These are phyloP conservation scores for Anser brachyrhynchus DNA, from an alignment of 2,113 vertebrate genomes.

Conservation along the genomic window DNA sequence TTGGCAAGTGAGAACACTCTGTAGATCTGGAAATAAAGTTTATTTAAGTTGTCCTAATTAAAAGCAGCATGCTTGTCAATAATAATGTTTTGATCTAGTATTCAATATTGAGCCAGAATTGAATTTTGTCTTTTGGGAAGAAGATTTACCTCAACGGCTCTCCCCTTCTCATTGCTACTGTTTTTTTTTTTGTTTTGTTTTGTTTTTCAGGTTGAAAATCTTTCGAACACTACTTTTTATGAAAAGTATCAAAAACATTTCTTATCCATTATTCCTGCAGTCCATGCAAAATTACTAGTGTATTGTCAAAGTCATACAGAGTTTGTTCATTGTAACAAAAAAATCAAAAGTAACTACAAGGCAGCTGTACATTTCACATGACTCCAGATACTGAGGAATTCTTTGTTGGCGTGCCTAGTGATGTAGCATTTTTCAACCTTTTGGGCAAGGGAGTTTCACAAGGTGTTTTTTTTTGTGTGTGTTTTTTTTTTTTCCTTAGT, in stretches of 20 bases:
- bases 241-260: not conserved
- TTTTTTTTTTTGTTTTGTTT: not conserved
- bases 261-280: not conserved
- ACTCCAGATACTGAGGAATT: not conserved
- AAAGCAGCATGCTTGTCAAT: not conserved
- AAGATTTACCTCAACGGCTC: not conserved
- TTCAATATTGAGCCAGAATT: not conserved
- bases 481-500: not conserved
- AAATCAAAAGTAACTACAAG: not conserved
- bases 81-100: not conserved
- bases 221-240: not conserved
- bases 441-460: not conserved
- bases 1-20: not conserved
- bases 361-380: not conserved
- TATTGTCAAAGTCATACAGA: not conserved
- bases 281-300: not conserved
- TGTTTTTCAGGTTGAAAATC: not conserved
- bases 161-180: not conserved
- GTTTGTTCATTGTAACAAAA: not conserved
- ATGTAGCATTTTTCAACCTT: constrained; percentile 5
- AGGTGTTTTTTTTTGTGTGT: not conserved
- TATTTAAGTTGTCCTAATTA: not conserved
- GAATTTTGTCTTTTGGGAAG: not conserved
- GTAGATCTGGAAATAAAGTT: not conserved
- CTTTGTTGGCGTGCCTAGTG: not conserved